Evolutionary conservation across 1,140 invertebrate species (phyloP).

Genomic region (Drosophila baimaii): DNA sequence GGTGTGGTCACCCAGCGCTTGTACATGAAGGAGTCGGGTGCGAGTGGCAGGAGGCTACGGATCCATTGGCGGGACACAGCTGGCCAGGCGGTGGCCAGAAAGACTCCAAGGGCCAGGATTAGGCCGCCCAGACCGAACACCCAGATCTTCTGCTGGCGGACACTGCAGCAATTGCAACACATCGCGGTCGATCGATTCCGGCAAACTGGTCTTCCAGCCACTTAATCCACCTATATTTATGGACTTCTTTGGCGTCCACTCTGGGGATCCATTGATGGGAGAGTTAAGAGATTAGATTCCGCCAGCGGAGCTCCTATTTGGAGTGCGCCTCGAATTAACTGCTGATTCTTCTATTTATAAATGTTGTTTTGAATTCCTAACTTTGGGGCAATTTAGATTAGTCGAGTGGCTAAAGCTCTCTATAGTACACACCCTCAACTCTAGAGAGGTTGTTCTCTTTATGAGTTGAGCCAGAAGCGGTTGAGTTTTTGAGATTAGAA

Average conservation of each 20-base stretch:
- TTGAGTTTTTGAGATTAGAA: not conserved
- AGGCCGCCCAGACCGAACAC: constrained; percentile 60
- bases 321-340: not conserved
- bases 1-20: constrained; percentile 89
- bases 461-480: not conserved
- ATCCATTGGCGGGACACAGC: constrained; percentile 43
- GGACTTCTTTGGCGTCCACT: not conserved
- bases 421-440: constrained; percentile 2
- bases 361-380: constrained; percentile 5
- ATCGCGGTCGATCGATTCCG: constrained; percentile 20
- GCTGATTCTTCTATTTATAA: constrained; percentile 11
- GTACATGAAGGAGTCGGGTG: constrained; percentile 87
- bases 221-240: constrained; percentile 22
- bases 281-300: constrained; percentile 28
- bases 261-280: not conserved
- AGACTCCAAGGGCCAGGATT: constrained; percentile 43
- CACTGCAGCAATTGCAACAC: constrained; percentile 78
- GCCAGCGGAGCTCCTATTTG: not conserved
- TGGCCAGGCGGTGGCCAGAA: constrained; percentile 63
- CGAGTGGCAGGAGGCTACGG: constrained; percentile 85
- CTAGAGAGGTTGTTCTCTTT: not conserved
- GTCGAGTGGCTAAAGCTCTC: not conserved
- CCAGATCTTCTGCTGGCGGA: constrained; percentile 72
- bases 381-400: not conserved
- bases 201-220: constrained; percentile 6